phyloP scores from a whole-genome alignment of 2,797 vertebrate genomes.

The Valencia hispanica region DNA sequence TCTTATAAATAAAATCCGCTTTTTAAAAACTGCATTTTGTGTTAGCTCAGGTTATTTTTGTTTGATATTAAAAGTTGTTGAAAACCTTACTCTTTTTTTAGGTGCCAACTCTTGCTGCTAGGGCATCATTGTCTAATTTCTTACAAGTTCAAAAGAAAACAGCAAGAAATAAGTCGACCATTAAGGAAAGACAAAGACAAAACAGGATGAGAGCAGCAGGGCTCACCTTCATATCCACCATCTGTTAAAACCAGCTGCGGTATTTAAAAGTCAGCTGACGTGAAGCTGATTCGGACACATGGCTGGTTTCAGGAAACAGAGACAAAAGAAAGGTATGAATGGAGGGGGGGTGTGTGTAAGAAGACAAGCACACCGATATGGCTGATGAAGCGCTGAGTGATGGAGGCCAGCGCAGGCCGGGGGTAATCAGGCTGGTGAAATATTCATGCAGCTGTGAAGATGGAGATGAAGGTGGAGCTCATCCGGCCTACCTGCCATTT shows the following conservation, averaged over 20 bases:
- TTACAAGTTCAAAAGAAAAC: neutral
- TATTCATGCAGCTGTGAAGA: slow-evolving; percentile 61
- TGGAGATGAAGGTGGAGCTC: slow-evolving; percentile 54
- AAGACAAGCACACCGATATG: slow-evolving; percentile 22
- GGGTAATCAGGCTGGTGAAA: slow-evolving; percentile 59
- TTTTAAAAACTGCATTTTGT: neutral
- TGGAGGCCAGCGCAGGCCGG: slow-evolving; percentile 13
- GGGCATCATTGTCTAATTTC: neutral
- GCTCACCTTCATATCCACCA: slow-evolving; percentile 53
- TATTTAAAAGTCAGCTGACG: slow-evolving; percentile 25
- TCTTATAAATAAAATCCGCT: neutral
- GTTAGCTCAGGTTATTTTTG: no score
- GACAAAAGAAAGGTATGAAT: neutral
- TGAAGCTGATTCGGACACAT: slow-evolving; percentile 18
- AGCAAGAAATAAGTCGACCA: neutral
- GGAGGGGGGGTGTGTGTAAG: slow-evolving; percentile 12
- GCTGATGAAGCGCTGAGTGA: slow-evolving; percentile 9
- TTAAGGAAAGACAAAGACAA: neutral
- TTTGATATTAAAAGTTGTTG: neutral
- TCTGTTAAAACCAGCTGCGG: slow-evolving; percentile 42
- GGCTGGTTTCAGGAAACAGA: slow-evolving; percentile 1
- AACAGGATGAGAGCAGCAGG: slow-evolving; percentile 7
- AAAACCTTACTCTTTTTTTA: neutral
- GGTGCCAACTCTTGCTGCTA: neutral
- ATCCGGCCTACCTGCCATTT: slow-evolving; percentile 81